A percentile compares a stretch with the other conserved stretches of the same genome.
Conservation (phyloP, 2,888 invertebrate genomes). For the Melieria omissa region DNA sequence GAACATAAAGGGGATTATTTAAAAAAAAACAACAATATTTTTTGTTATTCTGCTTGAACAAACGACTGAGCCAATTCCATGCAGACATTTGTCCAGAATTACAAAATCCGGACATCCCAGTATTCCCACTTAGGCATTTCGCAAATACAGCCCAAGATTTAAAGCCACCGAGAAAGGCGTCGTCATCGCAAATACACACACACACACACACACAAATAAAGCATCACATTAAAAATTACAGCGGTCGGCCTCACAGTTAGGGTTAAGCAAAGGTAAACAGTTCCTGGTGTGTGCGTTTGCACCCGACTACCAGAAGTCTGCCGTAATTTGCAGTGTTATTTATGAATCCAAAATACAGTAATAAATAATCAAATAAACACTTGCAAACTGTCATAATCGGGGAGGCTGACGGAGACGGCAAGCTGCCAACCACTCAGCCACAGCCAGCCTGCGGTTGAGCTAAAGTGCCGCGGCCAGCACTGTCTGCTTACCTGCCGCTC, state of each 20-base stretch:
- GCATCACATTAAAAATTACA: conserved; percentile 15
- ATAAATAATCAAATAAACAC: conserved; percentile 61
- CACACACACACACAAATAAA: conserved; percentile 11
- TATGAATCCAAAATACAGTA: conserved; percentile 56
- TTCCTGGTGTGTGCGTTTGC: conserved; percentile 35
- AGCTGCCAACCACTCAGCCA: conserved; percentile 24
- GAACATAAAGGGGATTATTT: no score
- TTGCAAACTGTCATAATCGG: conserved; percentile 53
- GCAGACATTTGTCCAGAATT: no score
- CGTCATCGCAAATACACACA: background rate
- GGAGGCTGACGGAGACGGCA: conserved; percentile 39
- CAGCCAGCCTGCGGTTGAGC: conserved; percentile 37
- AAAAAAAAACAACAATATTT: no score
- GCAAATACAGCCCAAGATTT: no score
- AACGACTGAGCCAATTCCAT: no score
- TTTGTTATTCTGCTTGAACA: no score
- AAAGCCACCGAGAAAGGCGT: no score
- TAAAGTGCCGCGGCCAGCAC: conserved; percentile 33
- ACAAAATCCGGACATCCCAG: no score
- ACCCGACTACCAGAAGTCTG: conserved; percentile 30
- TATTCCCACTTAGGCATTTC: no score
- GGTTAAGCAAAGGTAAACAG: conserved; percentile 40
- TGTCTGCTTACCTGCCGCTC: conserved; percentile 39
- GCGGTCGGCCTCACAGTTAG: conserved; percentile 21
- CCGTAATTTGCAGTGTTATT: conserved; percentile 51